Evolutionary conservation across 2,888 invertebrate genomes (phyloP).

Genomic region (Anthophora plumipes): DNA sequence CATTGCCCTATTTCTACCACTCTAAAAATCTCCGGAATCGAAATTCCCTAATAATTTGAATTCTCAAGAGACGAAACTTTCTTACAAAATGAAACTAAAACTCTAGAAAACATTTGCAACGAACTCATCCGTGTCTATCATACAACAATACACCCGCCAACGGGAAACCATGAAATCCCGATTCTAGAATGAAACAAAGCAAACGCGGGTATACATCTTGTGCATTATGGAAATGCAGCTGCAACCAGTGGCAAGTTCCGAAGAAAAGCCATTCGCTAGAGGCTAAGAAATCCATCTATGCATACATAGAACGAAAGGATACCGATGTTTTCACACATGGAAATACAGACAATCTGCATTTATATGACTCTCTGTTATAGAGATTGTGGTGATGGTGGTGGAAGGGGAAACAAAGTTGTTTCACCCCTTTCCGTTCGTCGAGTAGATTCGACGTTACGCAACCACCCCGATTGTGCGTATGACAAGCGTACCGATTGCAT

Average conservation of each 20-base stretch:
- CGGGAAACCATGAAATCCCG: neutral
- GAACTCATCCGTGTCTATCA: neutral
- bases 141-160: neutral
- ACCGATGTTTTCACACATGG: constrained; percentile 19
- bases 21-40: too few relatives aligned
- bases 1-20: neutral
- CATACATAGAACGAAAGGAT: neutral
- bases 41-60: too few relatives aligned
- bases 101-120: neutral
- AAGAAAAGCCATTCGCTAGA: constrained; percentile 58
- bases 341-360: constrained; percentile 68
- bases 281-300: constrained; percentile 18
- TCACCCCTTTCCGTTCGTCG: constrained; percentile 21
- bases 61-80: neutral
- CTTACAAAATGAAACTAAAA: neutral
- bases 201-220: neutral
- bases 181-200: neutral
- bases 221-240: constrained; percentile 10
- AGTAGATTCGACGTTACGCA: constrained; percentile 52
- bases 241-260: constrained; percentile 29
- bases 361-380: constrained; percentile 57
- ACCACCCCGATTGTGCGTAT: constrained; percentile 54
- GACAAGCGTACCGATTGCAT: constrained; percentile 53
- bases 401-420: constrained; percentile 25
- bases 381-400: too few relatives aligned